These are phyloP conservation scores for Sphaerophoria taeniata DNA, from an alignment of 2,888 invertebrate genomes.

Conservation along the genomic window DNA sequence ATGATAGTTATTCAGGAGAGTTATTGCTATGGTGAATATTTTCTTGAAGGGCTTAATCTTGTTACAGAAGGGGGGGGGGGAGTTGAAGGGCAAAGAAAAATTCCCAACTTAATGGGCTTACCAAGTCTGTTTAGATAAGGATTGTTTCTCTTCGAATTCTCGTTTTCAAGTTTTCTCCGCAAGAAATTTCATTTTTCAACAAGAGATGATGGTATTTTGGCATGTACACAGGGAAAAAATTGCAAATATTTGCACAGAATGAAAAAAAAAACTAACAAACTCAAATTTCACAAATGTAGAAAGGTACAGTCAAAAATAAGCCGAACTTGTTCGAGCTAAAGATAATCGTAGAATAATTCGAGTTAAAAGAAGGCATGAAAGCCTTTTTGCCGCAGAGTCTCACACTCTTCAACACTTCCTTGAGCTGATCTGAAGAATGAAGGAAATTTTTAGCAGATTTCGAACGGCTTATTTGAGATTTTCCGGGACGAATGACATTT, in stretches of 20 bases:
- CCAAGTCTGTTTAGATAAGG: neutral
- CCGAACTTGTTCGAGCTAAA: too few species aligned
- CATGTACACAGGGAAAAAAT: constrained; percentile 18
- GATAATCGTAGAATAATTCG: too few species aligned
- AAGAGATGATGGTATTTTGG: neutral
- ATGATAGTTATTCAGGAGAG: constrained; percentile 30
- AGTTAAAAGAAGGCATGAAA: too few species aligned
- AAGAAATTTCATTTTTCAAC: neutral
- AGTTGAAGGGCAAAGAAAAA: neutral
- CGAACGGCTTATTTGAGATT: neutral
- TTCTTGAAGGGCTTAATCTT: neutral
- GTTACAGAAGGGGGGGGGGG: neutral
- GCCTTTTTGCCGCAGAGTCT: too few species aligned
- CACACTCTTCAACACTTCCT: too few species aligned
- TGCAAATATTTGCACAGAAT: too few species aligned
- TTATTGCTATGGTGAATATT: constrained; percentile 25
- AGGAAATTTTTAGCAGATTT: too few species aligned
- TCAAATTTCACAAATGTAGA: too few species aligned
- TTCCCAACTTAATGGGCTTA: neutral
- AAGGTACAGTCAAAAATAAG: too few species aligned
- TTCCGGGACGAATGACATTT: too few species aligned
- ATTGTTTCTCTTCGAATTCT: neutral
- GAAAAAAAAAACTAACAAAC: too few species aligned
- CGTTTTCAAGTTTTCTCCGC: constrained; percentile 7
- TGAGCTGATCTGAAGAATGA: too few species aligned